phyloP scores from a whole-genome alignment of 2,113 vertebrate genomes.

The Hydropotes inermis region DNA sequence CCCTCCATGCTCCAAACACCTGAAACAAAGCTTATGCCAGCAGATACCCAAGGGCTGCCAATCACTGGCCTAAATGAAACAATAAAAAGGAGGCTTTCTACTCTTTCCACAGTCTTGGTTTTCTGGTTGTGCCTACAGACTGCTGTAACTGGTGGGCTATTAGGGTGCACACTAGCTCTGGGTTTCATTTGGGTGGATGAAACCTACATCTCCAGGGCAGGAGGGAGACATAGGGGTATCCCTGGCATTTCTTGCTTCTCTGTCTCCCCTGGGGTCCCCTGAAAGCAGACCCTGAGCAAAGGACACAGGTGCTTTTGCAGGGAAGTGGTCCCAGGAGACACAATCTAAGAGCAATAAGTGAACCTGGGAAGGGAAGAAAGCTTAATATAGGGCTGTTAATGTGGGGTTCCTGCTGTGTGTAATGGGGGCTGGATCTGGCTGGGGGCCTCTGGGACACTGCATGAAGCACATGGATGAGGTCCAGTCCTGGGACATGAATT shows the following conservation, averaged over 20 bases:
- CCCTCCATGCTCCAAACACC: background rate
- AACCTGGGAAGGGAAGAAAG: background rate
- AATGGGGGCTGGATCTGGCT: background rate
- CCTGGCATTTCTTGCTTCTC: background rate
- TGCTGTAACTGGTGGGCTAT: too few species aligned
- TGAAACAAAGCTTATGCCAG: background rate
- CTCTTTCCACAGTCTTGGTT: background rate
- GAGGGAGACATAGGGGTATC: background rate
- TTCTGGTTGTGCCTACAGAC: background rate
- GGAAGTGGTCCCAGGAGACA: background rate
- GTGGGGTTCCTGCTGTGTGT: too few species aligned
- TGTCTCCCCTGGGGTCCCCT: background rate
- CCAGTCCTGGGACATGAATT: background rate
- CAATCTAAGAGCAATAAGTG: background rate
- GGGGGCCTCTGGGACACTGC: background rate
- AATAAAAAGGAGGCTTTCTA: background rate
- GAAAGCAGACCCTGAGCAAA: background rate
- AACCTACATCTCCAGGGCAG: background rate
- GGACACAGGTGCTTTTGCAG: background rate
- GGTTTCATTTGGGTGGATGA: background rate
- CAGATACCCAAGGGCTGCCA: background rate
- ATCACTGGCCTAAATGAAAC: background rate
- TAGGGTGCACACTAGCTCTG: background rate
- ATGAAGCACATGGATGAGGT: too few species aligned
- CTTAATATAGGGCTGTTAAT: too few species aligned